These are phyloP conservation scores for Plagiodera versicolora DNA, from an alignment of 2,888 invertebrate genomes.

Conservation along the genomic window DNA sequence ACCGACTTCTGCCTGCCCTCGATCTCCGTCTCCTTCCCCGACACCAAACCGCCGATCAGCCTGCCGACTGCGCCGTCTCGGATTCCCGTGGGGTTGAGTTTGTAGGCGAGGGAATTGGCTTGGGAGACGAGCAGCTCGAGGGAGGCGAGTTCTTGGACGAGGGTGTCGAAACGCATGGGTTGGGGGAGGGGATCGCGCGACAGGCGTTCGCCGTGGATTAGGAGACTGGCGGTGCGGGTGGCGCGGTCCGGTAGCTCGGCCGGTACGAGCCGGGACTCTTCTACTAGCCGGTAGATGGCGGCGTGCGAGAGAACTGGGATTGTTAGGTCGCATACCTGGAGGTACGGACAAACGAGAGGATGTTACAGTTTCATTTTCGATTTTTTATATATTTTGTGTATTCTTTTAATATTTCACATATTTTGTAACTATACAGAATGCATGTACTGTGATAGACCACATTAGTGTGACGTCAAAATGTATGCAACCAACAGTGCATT, in stretches of 20 bases:
- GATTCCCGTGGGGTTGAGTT: constrained; percentile 55
- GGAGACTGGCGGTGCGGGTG: constrained; percentile 46
- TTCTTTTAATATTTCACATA: too few relatives aligned
- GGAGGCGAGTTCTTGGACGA: constrained; percentile 57
- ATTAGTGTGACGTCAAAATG: too few relatives aligned
- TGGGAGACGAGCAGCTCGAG: constrained; percentile 59
- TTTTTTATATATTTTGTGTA: too few relatives aligned
- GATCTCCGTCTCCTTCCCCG: constrained; percentile 63
- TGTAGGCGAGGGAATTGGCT: constrained; percentile 59
- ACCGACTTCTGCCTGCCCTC: constrained; percentile 60
- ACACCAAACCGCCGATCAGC: constrained; percentile 55
- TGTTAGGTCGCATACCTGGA: constrained; percentile 68
- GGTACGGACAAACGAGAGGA: constrained; percentile 43
- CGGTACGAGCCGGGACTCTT: constrained; percentile 52
- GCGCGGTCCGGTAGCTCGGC: constrained; percentile 50
- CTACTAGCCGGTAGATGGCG: constrained; percentile 61
- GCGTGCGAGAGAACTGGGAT: constrained; percentile 70
- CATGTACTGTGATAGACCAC: too few relatives aligned
- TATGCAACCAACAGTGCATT: too few relatives aligned
- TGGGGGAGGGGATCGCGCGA: constrained; percentile 49
- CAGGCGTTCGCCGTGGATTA: constrained; percentile 48
- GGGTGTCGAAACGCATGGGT: constrained; percentile 48
- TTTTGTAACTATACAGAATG: too few relatives aligned
- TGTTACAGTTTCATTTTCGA: too few relatives aligned
- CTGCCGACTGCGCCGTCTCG: constrained; percentile 50